A percentile compares a stretch with the other conserved stretches of the same genome.
These are phyloP conservation scores for Mythimna pallens DNA, from an alignment of 2,888 invertebrate genomes.

Conservation along the genomic window DNA sequence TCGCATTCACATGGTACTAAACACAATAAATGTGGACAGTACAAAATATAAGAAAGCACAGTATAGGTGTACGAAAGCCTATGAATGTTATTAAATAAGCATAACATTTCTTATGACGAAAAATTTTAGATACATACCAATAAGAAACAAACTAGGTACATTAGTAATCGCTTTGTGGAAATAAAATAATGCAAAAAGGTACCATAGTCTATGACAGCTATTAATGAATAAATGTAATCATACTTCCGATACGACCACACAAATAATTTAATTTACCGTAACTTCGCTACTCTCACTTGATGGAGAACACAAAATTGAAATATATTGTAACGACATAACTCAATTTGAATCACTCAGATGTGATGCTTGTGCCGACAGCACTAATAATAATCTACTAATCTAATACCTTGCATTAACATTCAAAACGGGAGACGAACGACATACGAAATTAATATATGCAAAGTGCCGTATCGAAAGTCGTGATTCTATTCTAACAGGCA, in stretches of 20 bases:
- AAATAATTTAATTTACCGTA: slow-evolving; percentile 11
- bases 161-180: slow-evolving; percentile 11
- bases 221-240: slow-evolving; percentile 47
- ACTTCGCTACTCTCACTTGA: background rate
- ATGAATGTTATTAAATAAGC: slow-evolving; percentile 50
- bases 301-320: slow-evolving; percentile 22
- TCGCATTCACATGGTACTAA: slow-evolving; percentile 72
- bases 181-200: slow-evolving; percentile 53
- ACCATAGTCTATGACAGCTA: slow-evolving; percentile 46
- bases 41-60: slow-evolving; percentile 64
- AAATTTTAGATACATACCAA: slow-evolving; percentile 49
- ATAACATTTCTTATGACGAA: slow-evolving; percentile 44
- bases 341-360: slow-evolving; percentile 41
- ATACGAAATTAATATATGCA: slow-evolving; percentile 58
- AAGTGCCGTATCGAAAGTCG: slow-evolving; percentile 68
- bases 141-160: slow-evolving; percentile 39
- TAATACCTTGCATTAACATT: slow-evolving; percentile 56
- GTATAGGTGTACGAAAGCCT: slow-evolving; percentile 59
- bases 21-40: slow-evolving; percentile 65
- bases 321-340: slow-evolving; percentile 24
- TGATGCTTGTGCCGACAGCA: slow-evolving; percentile 29
- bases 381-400: slow-evolving; percentile 44
- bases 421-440: slow-evolving; percentile 39
- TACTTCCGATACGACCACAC: slow-evolving; percentile 52
- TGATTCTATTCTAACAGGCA: slow-evolving; percentile 69